Base-by-base conservation (phyloP, 2,113 vertebrate genomes). In the Scytalopus superciliaris region DNA sequence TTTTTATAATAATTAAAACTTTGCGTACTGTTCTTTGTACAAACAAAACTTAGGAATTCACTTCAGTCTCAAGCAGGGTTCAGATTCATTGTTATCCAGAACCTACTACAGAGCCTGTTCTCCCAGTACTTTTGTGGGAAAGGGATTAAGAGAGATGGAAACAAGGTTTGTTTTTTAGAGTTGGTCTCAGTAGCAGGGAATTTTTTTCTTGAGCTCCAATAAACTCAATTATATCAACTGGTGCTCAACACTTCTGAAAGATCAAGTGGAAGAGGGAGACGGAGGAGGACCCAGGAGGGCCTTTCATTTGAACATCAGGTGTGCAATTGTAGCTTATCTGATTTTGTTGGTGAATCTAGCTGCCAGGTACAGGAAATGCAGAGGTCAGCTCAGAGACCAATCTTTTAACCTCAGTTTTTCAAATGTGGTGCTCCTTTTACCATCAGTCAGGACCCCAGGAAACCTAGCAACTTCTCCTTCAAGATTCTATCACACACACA, bases 151-250 rank as follows among this genome's bases (percentile, higher is more conserved):
- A 74, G 37, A 81, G 45, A 40, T 37, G 52, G 53, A 91, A 94
- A 93, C n/a, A 79, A 60, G 67, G 56, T 91, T 53, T 76, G 56
- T 56, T 84, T n/a, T 81, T 57, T 39, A 47, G 91, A 91, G 76
- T 78, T 84, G 27, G 39, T 50, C 60, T 86, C 72, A 45, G 78
- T 39, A 88, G 64, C 47, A 64, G 68, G 44, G 33, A 42, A 37
- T 21, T 25, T 21, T 21, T 64, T 57, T 19, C 24, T 22, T 28
- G 33, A 92, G 87, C 78, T 70, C 79, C 7, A 92, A 93, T 92
- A 96, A 93, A 92, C 44, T 97, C 85, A 90, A 96, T 90, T 95
- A 74, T 49, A 96, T 94, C 94, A 94, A 94, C 85, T 35, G 19
- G 56, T 72, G 72, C 64, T 89, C 85, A 86, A 80, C 64, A 64